Base-by-base conservation (phyloP, 2,113 vertebrate species). In the Nettapus auritus region DNA sequence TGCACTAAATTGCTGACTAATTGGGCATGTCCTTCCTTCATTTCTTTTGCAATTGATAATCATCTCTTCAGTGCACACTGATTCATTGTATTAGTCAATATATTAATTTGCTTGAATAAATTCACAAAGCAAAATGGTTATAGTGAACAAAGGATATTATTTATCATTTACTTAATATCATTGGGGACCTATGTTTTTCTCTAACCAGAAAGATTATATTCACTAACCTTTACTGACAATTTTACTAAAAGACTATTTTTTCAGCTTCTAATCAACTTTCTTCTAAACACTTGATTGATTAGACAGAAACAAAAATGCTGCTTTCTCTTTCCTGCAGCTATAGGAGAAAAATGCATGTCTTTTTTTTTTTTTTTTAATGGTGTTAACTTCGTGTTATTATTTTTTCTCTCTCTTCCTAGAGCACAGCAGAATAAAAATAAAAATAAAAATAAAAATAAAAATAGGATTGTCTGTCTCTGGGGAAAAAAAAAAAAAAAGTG, bases 1-100 rank as follows among this genome's bases (percentile, higher is more conserved):
- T 95, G 64, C 86, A 44, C 48, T 96, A 89, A 94, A 86, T 92
- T 67, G 66, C 36, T 97, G 88, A 83, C 83, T 93, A 95, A 95
- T 73, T 88, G 46, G 36, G 36, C 62, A 38, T 89, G 50, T 86
- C 60, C 48, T 89, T 89, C 36, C 23, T 69, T 81, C 71, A 64
- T 86, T 92, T 67, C 9, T 93, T 83, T 71, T 89, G 48, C 53
- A 73, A 15, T 29, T 93, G 36, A 62, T 88, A 94, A 92, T 78
- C 86, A 17, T 25, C 66, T 93, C 70, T 89, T 93, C 77, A 84
- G 13, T 25, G 11, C 48, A 75, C 25, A 76, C 28, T 92, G 79
- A 88, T 92, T 76, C 28, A 50, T 53, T 88, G 26, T 23, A 46
- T 88, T 88, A 75, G 76, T 70, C 73, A 84, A 71, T 31, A 44